phyloP scores from a whole-genome alignment of 2,113 vertebrate species.

The Chaetorhynchus papuensis region DNA sequence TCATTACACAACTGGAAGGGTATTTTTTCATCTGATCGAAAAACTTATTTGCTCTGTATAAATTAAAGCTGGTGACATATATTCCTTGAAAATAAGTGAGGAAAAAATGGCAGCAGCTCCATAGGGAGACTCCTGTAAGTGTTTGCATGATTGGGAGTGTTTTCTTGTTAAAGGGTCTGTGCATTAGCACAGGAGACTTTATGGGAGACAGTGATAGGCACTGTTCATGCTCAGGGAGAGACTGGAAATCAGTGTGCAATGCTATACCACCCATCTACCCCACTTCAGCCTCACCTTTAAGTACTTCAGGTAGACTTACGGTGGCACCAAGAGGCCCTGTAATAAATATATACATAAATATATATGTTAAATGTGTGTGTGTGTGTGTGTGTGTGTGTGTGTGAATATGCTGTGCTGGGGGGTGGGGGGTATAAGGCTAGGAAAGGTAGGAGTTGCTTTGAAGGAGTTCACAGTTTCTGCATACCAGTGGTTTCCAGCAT shows the following conservation, averaged over 20 bases:
- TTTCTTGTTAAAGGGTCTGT: background rate
- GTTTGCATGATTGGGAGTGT: fast-evolving
- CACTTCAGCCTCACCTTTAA: background rate
- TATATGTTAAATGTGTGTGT: background rate
- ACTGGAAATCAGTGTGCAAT: background rate
- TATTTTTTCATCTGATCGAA: background rate
- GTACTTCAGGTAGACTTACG: background rate
- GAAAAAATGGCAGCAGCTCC: background rate
- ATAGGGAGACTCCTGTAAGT: background rate
- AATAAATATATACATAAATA: background rate
- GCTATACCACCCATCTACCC: background rate
- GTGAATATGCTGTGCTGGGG: background rate
- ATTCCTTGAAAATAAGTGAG: background rate
- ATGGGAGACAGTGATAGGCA: background rate
- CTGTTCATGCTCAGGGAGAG: background rate
- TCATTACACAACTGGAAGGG: background rate
- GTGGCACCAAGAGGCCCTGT: background rate
- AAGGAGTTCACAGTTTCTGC: background rate
- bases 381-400: background rate
- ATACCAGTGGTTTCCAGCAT: background rate
- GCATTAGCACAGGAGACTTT: fast-evolving
- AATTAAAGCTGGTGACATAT: background rate
- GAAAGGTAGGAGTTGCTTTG: background rate
- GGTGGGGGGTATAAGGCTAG: background rate
- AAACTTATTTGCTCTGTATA: background rate